Evolutionary conservation across 2,888 invertebrate genomes (phyloP), one percentile per base, ranked within the genome.

Genomic region (Thera britannica): DNA sequence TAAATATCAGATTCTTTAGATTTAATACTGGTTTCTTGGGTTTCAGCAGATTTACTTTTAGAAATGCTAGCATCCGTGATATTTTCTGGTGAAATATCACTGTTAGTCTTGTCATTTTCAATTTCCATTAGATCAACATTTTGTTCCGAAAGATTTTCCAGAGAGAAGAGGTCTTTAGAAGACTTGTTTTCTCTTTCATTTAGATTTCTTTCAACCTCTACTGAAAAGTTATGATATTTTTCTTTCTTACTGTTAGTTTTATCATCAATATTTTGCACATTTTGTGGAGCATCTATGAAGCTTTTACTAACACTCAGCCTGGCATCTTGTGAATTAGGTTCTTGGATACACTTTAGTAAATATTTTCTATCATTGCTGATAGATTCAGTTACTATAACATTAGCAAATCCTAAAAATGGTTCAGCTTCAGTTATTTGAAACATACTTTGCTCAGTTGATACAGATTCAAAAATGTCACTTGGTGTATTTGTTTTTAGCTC

Each of bases 341-440:
- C 65, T 66, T 66, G 52, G 3, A 58, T 58, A 51, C 35, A 54
- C 58, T 63, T 60, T 52, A 70, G 23, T 38, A 66, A 54, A 54
- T 49, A 49, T 7, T 41, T 38, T 12, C 57, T 51, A 36, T 65
- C 54, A 9, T 61, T 41, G 54, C 35, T 62, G 6, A 65, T 59
- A 56, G 59, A 51, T 44, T 58, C 65, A 54, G 48, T 59, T 11
- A 67, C 60, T 51, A 59, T 56, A n/a, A 68, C 44, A 60, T 65
- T 62, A 67, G 82, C 69, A 70, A 89, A 90, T 2, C 88, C 89
- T 23, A 82, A 69, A 75, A 88, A 85, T 66, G 85, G 85, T 73
- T 86, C 83, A 44, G 66, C 55, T 71, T 87, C 85, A 63, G 84
- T 84, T 41, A 72, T 82, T 75, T 83, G 77, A 1, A 83, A 72